Base-by-base conservation (phyloP, 1,140 invertebrate genomes). In the Listronotus bonariensis region DNA sequence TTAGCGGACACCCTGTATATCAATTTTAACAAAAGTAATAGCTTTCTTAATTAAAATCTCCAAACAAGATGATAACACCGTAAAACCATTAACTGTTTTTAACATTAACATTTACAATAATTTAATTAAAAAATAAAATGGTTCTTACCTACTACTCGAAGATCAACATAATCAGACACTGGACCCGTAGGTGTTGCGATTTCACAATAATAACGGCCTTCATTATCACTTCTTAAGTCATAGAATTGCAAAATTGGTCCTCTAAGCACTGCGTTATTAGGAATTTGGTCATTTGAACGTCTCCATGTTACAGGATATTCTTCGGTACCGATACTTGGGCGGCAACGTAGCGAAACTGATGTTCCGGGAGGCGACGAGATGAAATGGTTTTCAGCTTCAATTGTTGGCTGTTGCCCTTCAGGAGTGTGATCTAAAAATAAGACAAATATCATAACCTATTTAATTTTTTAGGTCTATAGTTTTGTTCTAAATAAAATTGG, bases 171-270 rank as follows among this genome's bases (percentile, higher is more conserved):
- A 77, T 87, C 88, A 57, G 74, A 80, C 46, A 82, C 81, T 53
- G 78, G 74, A 38, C 80, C 78, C 48, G 82, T 82, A 20, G 82
- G 77, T 12, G 81, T 82, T 42, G 80, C 76, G 15, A 86, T 81
- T 67, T 86, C 80, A 77, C 90, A 92, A 56, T 87, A 84, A 73
- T 92, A 93, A 67, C 82, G 81, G 53, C 90, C 91, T 64, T 82
- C 82, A 73, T 92, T 88, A 41, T 85, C 81, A 15, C 79, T 77
- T 65, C 80, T 81, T 1, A 89, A 80, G 49, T 83, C 71, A 65
- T 70, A 70, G 43, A 87, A 81, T 64, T 68, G 77, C 68, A 83
- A 79, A 59, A 84, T 70, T 18, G 75, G 69, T 11, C 80, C 77
- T 60, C 81, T 79, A 60, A 83, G 78, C 48, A 54, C 45, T 1